phyloP scores from a whole-genome alignment of 2,797 vertebrate species.

The Gorsachius magnificus region DNA sequence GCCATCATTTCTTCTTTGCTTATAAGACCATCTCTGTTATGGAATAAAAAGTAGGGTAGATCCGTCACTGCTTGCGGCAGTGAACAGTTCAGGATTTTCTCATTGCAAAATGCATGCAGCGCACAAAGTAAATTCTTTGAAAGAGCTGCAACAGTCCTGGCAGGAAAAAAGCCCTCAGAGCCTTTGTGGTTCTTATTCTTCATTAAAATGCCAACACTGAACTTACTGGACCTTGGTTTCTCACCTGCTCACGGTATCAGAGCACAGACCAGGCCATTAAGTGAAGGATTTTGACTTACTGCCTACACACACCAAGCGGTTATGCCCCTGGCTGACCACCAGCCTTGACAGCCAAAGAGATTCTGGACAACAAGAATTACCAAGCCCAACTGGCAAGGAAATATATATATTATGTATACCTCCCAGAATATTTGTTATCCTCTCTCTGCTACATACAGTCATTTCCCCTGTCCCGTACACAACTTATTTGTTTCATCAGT shows the following conservation, averaged over 20 bases:
- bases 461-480: not conserved
- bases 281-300: not conserved
- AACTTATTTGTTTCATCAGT: not conserved
- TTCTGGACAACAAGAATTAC: not conserved
- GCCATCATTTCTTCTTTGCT: slow-evolving; percentile 99
- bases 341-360: not conserved
- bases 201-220: not conserved
- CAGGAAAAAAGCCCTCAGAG: not conserved
- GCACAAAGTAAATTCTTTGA: not conserved
- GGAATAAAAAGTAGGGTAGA: not conserved
- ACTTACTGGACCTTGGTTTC: not conserved
- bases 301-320: not conserved
- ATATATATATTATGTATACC: fast-evolving
- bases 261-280: not conserved
- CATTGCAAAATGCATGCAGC: not conserved
- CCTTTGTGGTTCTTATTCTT: not conserved
- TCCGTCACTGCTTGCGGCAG: not conserved
- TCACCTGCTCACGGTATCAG: not conserved
- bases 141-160: not conserved
- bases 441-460: not conserved
- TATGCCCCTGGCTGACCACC: not conserved
- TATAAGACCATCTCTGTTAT: slow-evolving; percentile 90
- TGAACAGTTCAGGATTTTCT: not conserved
- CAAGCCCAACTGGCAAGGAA: not conserved
- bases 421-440: not conserved